A percentile compares a stretch with the other conserved stretches of the same genome.
Conservation (phyloP, 2,797 vertebrate species). For the Caiman crocodilus region DNA sequence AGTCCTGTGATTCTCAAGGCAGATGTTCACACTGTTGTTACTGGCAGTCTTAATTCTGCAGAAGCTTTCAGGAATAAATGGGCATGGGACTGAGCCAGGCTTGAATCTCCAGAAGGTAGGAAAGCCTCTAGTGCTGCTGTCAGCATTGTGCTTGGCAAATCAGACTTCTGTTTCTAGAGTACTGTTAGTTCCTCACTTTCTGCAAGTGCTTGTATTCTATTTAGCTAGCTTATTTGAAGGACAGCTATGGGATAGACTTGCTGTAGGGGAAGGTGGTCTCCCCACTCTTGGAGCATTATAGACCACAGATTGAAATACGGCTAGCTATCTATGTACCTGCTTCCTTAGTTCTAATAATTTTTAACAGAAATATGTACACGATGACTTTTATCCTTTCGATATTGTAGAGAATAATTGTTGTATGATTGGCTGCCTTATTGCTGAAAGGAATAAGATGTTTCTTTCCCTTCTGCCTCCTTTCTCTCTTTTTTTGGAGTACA, state of each 20-base stretch:
- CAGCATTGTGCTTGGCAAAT: rapidly evolving
- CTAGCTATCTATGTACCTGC: background rate
- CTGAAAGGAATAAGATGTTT: background rate
- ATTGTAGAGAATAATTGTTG: background rate
- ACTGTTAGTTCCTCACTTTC: background rate
- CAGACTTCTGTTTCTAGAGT: background rate
- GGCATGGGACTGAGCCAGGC: background rate
- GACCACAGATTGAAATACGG: background rate
- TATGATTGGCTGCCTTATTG: constrained; percentile 22
- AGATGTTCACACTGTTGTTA: background rate
- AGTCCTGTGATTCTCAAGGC: too few species aligned
- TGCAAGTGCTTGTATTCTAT: background rate
- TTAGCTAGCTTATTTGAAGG: background rate
- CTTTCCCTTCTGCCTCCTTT: constrained; percentile 1
- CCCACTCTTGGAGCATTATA: background rate
- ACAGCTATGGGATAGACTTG: background rate
- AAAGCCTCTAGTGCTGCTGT: background rate
- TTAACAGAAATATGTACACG: background rate
- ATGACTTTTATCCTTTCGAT: background rate
- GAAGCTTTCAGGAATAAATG: background rate
- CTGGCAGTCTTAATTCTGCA: background rate
- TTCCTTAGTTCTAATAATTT: background rate
- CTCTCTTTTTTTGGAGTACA: constrained; percentile 6
- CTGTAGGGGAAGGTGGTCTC: background rate
- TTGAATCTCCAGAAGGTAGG: rapidly evolving